Evolutionary conservation across 2,888 invertebrate species (phyloP).

Genomic region (Dolichomitus sp.): DNA sequence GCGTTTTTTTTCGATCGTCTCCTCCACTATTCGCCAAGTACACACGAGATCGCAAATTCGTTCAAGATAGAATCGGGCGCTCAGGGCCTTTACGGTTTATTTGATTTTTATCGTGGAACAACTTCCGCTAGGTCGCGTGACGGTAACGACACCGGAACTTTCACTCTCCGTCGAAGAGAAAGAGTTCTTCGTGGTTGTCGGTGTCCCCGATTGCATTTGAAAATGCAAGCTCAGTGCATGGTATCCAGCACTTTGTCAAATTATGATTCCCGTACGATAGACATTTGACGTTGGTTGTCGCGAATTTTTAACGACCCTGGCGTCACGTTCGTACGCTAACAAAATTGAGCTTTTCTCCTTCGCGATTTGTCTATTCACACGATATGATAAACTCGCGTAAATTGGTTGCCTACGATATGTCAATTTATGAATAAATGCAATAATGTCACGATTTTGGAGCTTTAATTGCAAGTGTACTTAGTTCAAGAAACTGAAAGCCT

Average conservation of each 20-base stretch:
- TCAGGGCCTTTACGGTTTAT: constrained; percentile 68
- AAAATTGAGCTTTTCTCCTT: constrained; percentile 8
- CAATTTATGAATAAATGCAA: not conserved
- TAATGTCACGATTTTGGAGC: not conserved
- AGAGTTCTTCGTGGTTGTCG: constrained; percentile 24
- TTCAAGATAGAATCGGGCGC: constrained; percentile 68
- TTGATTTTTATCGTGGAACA: constrained; percentile 75
- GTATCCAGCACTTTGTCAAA: constrained; percentile 60
- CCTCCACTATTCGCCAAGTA: constrained; percentile 60
- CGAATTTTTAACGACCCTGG: constrained; percentile 49
- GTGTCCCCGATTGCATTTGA: constrained; percentile 53
- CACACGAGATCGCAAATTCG: constrained; percentile 29
- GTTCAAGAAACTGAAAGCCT: not conserved
- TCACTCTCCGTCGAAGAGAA: constrained; percentile 27
- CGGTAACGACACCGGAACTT: constrained; percentile 58
- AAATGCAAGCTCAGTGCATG: constrained; percentile 51
- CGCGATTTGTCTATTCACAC: not conserved
- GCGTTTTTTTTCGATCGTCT: constrained; percentile 28
- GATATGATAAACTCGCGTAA: not conserved
- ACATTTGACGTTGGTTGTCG: constrained; percentile 49
- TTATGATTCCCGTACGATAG: constrained; percentile 59
- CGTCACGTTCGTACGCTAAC: not conserved
- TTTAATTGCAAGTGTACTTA: not conserved
- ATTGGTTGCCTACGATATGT: not conserved
- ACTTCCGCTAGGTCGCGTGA: constrained; percentile 67